Evolutionary conservation across 1,140 invertebrate species (phyloP).

Genomic region (Diorhabda sublineata): DNA sequence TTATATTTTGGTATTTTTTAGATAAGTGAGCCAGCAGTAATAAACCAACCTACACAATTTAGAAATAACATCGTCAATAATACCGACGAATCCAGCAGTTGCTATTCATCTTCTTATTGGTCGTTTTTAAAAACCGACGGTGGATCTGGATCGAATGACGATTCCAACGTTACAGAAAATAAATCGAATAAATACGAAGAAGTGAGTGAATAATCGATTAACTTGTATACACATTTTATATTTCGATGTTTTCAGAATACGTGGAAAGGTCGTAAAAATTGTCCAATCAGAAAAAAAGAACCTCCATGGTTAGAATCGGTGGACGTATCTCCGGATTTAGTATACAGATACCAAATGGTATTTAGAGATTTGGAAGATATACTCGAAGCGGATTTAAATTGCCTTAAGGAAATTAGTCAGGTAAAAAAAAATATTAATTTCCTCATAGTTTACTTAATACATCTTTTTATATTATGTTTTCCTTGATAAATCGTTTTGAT

Average conservation of each 20-base stretch:
- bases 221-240: neutral
- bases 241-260: constrained; percentile 29
- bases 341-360: constrained; percentile 65
- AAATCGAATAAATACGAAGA: constrained; percentile 34
- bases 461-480: too few relatives aligned
- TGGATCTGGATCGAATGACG: constrained; percentile 44
- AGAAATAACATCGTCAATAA: constrained; percentile 13
- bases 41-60: neutral
- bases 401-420: constrained; percentile 57
- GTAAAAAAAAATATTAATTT: constrained; percentile 38
- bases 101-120: constrained; percentile 54
- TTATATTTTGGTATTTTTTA: constrained; percentile 16
- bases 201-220: constrained; percentile 28
- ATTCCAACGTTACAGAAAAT: constrained; percentile 37
- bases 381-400: constrained; percentile 57
- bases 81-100: constrained; percentile 49
- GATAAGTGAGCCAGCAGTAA: constrained; percentile 14
- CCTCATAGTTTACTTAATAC: too few relatives aligned
- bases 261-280: constrained; percentile 31
- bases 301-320: constrained; percentile 64
- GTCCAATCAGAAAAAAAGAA: constrained; percentile 49
- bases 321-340: constrained; percentile 59
- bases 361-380: constrained; percentile 60
- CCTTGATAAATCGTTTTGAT: too few relatives aligned
- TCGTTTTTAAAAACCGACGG: constrained; percentile 54